Percentiles rank a stretch among this genome's conserved stretches.
These are phyloP conservation scores for Aphyosemion australe DNA, from an alignment of 2,113 vertebrate genomes.

Conservation along the genomic window DNA sequence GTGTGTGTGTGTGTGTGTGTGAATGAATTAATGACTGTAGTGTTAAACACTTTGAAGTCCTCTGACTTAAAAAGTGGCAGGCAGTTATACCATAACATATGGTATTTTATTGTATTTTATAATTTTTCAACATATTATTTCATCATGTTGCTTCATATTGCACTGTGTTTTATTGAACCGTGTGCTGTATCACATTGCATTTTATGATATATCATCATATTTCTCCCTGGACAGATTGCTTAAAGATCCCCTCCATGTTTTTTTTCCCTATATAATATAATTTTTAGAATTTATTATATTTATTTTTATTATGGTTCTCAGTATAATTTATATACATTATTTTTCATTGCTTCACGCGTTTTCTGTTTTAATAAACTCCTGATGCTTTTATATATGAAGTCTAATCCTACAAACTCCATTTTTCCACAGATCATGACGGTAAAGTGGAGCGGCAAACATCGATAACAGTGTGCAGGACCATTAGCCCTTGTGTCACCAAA, in stretches of 20 bases:
- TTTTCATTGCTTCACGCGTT: not conserved
- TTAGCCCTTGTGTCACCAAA: constrained; percentile 83
- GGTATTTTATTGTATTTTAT: too few relatives aligned
- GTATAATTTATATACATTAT: not conserved
- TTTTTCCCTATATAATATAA: too few relatives aligned
- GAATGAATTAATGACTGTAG: too few relatives aligned
- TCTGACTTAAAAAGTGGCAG: too few relatives aligned
- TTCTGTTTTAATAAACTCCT: not conserved
- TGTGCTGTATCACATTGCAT: not conserved
- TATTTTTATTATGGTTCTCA: not conserved
- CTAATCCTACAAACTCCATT: constrained; percentile 24
- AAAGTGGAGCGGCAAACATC: constrained; percentile 81
- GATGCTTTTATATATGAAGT: not conserved
- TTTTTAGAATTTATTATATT: too few relatives aligned
- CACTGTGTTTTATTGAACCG: too few relatives aligned
- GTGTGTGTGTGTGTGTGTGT: too few relatives aligned
- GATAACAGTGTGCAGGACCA: constrained; percentile 73
- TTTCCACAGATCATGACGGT: constrained; percentile 83
- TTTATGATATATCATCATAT: not conserved
- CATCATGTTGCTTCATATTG: too few relatives aligned
- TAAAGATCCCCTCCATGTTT: too few relatives aligned
- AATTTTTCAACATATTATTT: not conserved
- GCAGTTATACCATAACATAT: too few relatives aligned
- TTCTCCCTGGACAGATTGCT: too few relatives aligned
- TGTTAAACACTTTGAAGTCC: too few relatives aligned